Percentiles rank a stretch among this genome's conserved stretches.
Conservation (phyloP, 2,797 vertebrate genomes). For the Anas georgica region DNA sequence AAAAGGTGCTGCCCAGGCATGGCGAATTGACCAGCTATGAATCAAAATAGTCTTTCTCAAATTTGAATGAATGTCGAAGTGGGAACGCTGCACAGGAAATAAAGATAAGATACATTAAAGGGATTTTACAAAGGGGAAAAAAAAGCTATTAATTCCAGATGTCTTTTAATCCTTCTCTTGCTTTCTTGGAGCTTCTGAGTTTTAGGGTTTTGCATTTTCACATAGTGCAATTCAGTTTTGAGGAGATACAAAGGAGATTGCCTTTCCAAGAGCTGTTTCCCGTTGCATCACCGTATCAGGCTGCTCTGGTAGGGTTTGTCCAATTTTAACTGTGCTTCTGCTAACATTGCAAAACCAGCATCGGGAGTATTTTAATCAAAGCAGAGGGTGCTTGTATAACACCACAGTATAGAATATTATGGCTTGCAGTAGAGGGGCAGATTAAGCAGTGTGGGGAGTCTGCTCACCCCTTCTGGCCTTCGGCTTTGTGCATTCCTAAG, state of each 20-base stretch:
- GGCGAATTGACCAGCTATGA: neutral
- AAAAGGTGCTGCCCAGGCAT: neutral
- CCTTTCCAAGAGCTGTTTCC: neutral
- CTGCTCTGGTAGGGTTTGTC: neutral
- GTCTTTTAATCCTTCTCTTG: neutral
- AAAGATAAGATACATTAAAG: conserved; percentile 4
- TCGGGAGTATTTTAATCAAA: neutral
- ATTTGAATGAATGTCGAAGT: neutral
- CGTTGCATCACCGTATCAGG: neutral
- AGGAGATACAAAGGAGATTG: neutral
- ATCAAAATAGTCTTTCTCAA: neutral
- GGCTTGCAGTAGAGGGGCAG: neutral
- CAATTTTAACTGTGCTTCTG: neutral
- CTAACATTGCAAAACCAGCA: neutral
- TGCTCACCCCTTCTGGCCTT: neutral
- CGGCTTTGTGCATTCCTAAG: accelerated
- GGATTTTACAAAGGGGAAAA: neutral
- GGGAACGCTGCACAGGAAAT: neutral
- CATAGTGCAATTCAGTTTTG: neutral
- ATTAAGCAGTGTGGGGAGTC: neutral
- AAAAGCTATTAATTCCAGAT: neutral
- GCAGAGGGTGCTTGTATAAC: neutral
- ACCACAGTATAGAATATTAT: too few relatives aligned
- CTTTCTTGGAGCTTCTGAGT: neutral
- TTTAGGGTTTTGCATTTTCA: neutral